phyloP scores from a whole-genome alignment of 2,888 invertebrate species.

The Cantharis rufa region DNA sequence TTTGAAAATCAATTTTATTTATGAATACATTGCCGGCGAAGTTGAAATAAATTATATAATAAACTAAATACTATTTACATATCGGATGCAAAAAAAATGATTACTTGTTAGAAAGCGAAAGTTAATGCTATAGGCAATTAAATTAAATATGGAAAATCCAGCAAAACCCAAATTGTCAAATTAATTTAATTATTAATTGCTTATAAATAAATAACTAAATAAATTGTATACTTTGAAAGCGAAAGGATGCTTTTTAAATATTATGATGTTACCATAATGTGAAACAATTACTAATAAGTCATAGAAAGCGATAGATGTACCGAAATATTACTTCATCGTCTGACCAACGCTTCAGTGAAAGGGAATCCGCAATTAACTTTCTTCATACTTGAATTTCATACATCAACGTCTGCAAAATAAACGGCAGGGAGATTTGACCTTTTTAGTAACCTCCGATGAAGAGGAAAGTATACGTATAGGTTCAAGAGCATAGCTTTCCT shows the following conservation, averaged over 20 bases:
- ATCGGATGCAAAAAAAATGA: background rate
- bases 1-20: background rate
- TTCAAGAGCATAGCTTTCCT: slow-evolving; percentile 31
- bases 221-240: background rate
- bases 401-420: slow-evolving; percentile 2
- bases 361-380: slow-evolving; percentile 34
- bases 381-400: slow-evolving; percentile 30
- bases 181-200: background rate
- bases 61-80: no score
- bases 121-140: background rate
- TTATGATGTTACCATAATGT: background rate
- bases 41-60: background rate
- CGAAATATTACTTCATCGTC: slow-evolving; percentile 33
- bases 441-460: slow-evolving; percentile 22
- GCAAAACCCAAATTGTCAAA: background rate
- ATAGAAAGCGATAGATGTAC: slow-evolving; percentile 29
- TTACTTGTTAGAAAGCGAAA: background rate
- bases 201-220: background rate
- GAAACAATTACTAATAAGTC: background rate
- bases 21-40: background rate
- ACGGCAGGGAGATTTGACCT: slow-evolving; percentile 3
- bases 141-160: background rate
- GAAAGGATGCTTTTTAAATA: background rate
- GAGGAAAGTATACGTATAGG: slow-evolving; percentile 23
- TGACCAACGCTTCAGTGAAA: slow-evolving; percentile 33